Percentiles rank a stretch among this genome's conserved stretches.
Evolutionary conservation across 2,888 invertebrate genomes (phyloP).

Genomic region (Thumatha senex): DNA sequence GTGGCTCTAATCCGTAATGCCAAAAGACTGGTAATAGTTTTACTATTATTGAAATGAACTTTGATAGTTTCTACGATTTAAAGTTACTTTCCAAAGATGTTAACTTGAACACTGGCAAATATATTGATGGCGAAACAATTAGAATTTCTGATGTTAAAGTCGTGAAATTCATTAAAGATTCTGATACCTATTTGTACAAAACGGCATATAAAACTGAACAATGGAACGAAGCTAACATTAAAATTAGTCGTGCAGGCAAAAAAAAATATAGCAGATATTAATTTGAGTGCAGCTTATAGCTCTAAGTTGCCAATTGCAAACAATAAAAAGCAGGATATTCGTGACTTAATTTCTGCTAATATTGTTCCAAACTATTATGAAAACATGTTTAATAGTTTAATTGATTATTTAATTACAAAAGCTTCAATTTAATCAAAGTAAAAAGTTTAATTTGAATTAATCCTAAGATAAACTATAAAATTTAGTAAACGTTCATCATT

Average conservation of each 20-base stretch:
- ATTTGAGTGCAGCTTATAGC: slow-evolving; percentile 15
- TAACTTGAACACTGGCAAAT: slow-evolving; percentile 15
- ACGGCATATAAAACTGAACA: slow-evolving; percentile 16
- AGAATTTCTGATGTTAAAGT: slow-evolving; percentile 18
- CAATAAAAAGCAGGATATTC: slow-evolving; percentile 21
- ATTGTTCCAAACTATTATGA: slow-evolving; percentile 19
- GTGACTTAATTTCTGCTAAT: slow-evolving; percentile 13
- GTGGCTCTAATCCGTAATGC: slow-evolving; percentile 16
- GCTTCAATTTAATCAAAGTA: neutral
- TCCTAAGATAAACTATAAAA: neutral
- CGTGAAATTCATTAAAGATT: slow-evolving; percentile 21
- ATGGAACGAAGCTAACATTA: slow-evolving; percentile 17
- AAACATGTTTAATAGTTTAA: slow-evolving; percentile 12
- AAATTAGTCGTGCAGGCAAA: slow-evolving; percentile 16
- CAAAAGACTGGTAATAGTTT: slow-evolving; percentile 19
- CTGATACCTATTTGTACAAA: slow-evolving; percentile 21
- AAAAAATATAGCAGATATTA: slow-evolving; percentile 18
- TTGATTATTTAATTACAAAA: slow-evolving; percentile 11
- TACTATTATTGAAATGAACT: slow-evolving; percentile 16
- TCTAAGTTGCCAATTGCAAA: slow-evolving; percentile 19
- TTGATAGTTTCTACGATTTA: slow-evolving; percentile 16
- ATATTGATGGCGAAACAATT: slow-evolving; percentile 14
- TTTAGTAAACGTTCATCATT: neutral
- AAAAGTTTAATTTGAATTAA: too few species aligned
- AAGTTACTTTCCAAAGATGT: slow-evolving; percentile 13